Evolutionary conservation across 2,888 invertebrate genomes (phyloP).

Genomic region (Dendrolimus houi): DNA sequence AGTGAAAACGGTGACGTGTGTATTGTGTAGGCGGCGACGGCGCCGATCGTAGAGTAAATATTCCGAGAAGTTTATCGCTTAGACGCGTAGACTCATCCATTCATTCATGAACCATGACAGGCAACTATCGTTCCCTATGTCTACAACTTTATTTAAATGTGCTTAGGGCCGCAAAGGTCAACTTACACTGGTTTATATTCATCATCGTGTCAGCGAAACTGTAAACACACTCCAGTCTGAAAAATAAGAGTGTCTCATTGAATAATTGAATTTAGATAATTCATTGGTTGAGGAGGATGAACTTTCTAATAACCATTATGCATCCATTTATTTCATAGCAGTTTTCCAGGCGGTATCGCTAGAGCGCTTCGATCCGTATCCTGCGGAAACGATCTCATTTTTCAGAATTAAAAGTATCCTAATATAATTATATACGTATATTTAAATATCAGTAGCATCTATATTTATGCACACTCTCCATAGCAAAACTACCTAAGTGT

Average conservation of each 20-base stretch:
- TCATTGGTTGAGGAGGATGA: too few species aligned
- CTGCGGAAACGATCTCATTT: too few species aligned
- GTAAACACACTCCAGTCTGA: constrained; percentile 13
- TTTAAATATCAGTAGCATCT: too few species aligned
- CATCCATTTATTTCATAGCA: too few species aligned
- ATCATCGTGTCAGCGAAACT: constrained; percentile 30
- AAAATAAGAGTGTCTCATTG: neutral
- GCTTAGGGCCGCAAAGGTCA: constrained; percentile 22
- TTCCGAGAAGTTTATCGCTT: constrained; percentile 58
- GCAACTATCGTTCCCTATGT: constrained; percentile 27
- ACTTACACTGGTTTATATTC: constrained; percentile 29
- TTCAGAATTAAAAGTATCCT: too few species aligned
- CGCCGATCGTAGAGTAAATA: constrained; percentile 57
- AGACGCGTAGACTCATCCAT: constrained; percentile 39
- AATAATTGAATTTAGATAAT: too few species aligned
- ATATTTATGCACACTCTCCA: too few species aligned
- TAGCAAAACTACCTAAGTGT: too few species aligned
- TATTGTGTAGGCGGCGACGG: constrained; percentile 41
- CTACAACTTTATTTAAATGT: constrained; percentile 19
- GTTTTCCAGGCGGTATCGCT: too few species aligned
- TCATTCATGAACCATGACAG: constrained; percentile 53
- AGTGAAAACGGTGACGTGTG: constrained; percentile 14
- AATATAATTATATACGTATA: too few species aligned
- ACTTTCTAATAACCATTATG: too few species aligned
- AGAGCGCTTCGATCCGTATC: too few species aligned